These are phyloP conservation scores for Pongo pygmaeus DNA, from an alignment of 2,113 vertebrate genomes.

Conservation along the genomic window DNA sequence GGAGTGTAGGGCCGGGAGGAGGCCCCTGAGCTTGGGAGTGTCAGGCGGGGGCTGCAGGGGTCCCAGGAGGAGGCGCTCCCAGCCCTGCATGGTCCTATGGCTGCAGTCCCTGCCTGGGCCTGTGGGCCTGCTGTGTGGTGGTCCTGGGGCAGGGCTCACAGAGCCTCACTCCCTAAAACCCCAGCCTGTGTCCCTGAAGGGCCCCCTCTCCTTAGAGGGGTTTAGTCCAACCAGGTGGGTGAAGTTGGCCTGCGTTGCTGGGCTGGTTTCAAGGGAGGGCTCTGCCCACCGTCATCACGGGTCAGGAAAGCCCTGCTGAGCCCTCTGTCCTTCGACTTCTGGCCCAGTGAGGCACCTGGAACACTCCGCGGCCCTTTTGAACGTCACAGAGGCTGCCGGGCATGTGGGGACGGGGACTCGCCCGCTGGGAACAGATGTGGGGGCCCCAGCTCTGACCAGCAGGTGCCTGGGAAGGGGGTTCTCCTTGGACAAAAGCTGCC, in stretches of 20 bases:
- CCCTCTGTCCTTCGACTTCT: neutral
- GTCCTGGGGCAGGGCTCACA: too few species aligned
- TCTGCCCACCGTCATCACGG: rapidly evolving
- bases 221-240: neutral
- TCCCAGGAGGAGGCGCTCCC: too few species aligned
- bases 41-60: neutral
- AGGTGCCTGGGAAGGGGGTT: neutral
- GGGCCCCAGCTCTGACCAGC: neutral
- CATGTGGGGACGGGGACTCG: too few species aligned
- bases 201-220: neutral
- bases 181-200: neutral
- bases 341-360: neutral
- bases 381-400: too few species aligned
- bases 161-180: neutral
- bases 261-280: neutral
- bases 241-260: neutral
- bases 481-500: rapidly evolving
- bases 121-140: too few species aligned
- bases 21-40: neutral
- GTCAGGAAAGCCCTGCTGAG: rapidly evolving
- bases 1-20: neutral
- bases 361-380: neutral
- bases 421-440: neutral
- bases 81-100: neutral
- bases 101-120: too few species aligned